Conservation (phyloP, 2,888 invertebrate genomes). For the Lagria hirta region DNA sequence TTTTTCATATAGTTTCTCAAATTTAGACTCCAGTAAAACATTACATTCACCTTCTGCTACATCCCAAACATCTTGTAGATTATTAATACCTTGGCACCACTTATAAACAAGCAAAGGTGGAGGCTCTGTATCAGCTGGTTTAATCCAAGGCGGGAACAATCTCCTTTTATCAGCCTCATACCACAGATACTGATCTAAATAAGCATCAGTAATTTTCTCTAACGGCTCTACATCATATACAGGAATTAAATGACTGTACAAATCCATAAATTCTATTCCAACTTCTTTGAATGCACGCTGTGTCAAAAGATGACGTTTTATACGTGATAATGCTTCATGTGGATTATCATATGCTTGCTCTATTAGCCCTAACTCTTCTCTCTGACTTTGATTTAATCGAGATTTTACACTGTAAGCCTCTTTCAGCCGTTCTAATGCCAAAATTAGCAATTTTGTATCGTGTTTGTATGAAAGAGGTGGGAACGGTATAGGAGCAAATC, state of each 20-base stretch:
- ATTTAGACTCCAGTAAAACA: slow-evolving; percentile 93
- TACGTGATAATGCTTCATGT: slow-evolving; percentile 97
- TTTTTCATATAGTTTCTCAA: slow-evolving; percentile 99
- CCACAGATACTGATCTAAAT: slow-evolving; percentile 99
- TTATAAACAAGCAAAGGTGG: slow-evolving; percentile 91
- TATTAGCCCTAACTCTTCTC: slow-evolving; percentile 97
- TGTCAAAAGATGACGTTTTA: slow-evolving; percentile 97
- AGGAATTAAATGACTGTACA: slow-evolving; percentile 97
- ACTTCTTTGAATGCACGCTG: slow-evolving; percentile 98
- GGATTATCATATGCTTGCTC: slow-evolving; percentile 99
- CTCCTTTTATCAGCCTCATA: slow-evolving; percentile 98
- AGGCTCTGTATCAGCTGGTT: slow-evolving; percentile 98
- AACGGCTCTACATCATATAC: slow-evolving; percentile 99
- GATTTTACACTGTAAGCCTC: slow-evolving; percentile 98
- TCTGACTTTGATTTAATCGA: slow-evolving; percentile 95
- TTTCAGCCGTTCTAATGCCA: slow-evolving; percentile 93
- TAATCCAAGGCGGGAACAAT: slow-evolving; percentile 98
- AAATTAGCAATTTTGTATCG: slow-evolving; percentile 96
- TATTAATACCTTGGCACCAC: slow-evolving; percentile 99
- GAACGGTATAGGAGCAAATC: slow-evolving; percentile 99
- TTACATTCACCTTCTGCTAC: slow-evolving; percentile 98
- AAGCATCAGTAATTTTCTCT: slow-evolving; percentile 99
- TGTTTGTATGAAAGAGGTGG: slow-evolving; percentile 99
- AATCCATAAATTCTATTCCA: slow-evolving; percentile 99
- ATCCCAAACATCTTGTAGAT: slow-evolving; percentile 98